A percentile compares a stretch with the other conserved stretches of the same genome.
These are phyloP conservation scores for Teleiodes luculella DNA, from an alignment of 2,888 invertebrate species.

Conservation along the genomic window DNA sequence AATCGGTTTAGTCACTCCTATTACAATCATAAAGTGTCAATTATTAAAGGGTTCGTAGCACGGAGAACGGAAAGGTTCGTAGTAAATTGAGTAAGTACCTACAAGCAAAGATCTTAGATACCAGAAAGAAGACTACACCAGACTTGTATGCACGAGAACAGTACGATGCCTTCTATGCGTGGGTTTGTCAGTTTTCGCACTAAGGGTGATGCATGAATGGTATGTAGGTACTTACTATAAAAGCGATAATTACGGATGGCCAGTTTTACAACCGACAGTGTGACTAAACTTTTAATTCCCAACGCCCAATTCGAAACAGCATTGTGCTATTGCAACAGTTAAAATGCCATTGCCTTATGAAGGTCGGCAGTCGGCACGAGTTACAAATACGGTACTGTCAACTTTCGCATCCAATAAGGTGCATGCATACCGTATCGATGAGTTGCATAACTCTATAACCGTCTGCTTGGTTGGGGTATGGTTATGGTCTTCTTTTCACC, in stretches of 20 bases:
- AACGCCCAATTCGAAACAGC: conserved; percentile 3
- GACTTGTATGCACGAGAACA: too few species aligned
- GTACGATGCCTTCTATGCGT: too few species aligned
- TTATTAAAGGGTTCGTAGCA: too few species aligned
- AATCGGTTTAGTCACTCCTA: neutral
- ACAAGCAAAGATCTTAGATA: too few species aligned
- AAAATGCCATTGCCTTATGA: conserved; percentile 36
- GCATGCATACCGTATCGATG: conserved; percentile 54
- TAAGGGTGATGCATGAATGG: too few species aligned
- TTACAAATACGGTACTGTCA: conserved; percentile 24
- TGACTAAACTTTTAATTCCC: neutral
- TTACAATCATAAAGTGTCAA: too few species aligned
- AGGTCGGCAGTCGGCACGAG: conserved; percentile 39
- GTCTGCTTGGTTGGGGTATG: conserved; percentile 33
- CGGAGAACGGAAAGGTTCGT: too few species aligned
- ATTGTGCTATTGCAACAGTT: conserved; percentile 15
- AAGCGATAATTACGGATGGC: neutral
- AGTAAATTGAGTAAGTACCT: too few species aligned
- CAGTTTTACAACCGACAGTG: neutral
- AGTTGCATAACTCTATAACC: conserved; percentile 54
- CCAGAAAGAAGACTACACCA: too few species aligned
- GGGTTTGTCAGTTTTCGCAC: too few species aligned
- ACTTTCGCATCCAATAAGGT: conserved; percentile 63
- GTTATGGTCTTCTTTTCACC: conserved; percentile 66
- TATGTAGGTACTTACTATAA: too few species aligned